Percentiles rank a stretch among this genome's conserved stretches.
Evolutionary conservation across 2,113 vertebrate species (phyloP).

Genomic region (Plectropomus leopardus): DNA sequence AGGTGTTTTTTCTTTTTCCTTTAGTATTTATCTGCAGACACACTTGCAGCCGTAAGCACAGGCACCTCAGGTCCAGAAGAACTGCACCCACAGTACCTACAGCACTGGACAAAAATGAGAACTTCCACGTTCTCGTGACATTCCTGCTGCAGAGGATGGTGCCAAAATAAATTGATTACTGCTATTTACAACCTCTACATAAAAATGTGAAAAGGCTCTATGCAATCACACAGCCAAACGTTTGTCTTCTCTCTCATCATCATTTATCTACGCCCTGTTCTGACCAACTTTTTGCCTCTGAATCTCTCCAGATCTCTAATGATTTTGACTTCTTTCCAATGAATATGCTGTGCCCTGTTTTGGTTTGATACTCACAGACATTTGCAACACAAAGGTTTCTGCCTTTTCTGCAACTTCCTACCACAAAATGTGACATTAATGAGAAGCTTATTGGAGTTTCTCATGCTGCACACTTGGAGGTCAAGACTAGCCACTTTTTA

Average conservation of each 20-base stretch:
- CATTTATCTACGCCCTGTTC: neutral
- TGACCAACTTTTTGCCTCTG: neutral
- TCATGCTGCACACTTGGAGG: too few species aligned
- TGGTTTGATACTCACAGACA: neutral
- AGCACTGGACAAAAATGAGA: too few species aligned
- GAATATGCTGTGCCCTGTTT: neutral
- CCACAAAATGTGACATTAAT: neutral
- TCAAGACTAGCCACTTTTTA: too few species aligned
- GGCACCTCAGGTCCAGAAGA: too few species aligned
- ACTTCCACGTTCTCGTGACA: too few species aligned
- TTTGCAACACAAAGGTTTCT: neutral
- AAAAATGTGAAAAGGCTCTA: constrained; percentile 2
- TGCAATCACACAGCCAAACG: constrained; percentile 4
- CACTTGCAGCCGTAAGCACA: too few species aligned
- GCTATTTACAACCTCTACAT: neutral
- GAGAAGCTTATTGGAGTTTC: neutral
- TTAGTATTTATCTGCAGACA: too few species aligned
- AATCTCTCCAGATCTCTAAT: neutral
- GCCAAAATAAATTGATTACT: constrained; percentile 3
- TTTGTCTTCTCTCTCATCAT: too few species aligned
- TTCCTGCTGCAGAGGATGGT: neutral
- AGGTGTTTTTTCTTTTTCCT: too few species aligned
- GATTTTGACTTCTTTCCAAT: too few species aligned
- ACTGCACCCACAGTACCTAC: too few species aligned
- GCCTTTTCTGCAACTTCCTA: neutral